Percentiles rank a stretch among this genome's conserved stretches.
Evolutionary conservation across 1,140 invertebrate genomes (phyloP).

Genomic region (Conus betulinus): DNA sequence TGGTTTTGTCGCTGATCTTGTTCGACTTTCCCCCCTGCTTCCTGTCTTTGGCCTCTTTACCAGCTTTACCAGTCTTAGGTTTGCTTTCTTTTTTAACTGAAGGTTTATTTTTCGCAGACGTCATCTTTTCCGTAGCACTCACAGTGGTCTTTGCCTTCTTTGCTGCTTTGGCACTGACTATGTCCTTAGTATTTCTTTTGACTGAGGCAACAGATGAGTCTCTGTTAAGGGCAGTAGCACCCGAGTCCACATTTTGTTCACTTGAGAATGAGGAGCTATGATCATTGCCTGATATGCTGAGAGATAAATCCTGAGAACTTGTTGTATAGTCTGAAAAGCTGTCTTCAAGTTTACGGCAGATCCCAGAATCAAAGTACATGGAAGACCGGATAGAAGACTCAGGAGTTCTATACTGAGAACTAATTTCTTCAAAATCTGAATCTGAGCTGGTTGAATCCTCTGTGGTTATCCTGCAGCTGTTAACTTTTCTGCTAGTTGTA

Average conservation of each 20-base stretch:
- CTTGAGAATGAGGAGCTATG: not conserved
- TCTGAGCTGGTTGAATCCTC: constrained; percentile 27
- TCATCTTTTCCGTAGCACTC: not conserved
- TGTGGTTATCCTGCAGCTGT: not conserved
- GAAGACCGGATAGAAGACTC: not conserved
- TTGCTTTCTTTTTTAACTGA: not conserved
- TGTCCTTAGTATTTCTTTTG: not conserved
- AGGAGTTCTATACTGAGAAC: constrained; percentile 21
- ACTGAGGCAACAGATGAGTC: not conserved
- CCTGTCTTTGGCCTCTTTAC: not conserved
- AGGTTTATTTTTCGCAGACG: not conserved
- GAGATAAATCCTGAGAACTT: not conserved
- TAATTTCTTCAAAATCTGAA: constrained; percentile 34
- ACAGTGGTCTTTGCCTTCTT: not conserved
- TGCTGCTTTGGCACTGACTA: not conserved
- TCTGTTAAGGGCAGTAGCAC: not conserved
- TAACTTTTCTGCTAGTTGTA: not conserved
- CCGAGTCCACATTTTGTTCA: not conserved
- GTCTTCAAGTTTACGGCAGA: constrained; percentile 25
- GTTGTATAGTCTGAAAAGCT: constrained; percentile 23
- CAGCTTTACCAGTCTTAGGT: not conserved
- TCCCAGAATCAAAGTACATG: not conserved
- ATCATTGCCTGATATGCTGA: not conserved
- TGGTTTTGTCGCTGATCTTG: not conserved
- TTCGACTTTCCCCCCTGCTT: not conserved